Percentiles rank a stretch among this genome's conserved stretches.
phyloP scores from a whole-genome alignment of 2,113 vertebrate genomes.

The Hippocampus barbouri region DNA sequence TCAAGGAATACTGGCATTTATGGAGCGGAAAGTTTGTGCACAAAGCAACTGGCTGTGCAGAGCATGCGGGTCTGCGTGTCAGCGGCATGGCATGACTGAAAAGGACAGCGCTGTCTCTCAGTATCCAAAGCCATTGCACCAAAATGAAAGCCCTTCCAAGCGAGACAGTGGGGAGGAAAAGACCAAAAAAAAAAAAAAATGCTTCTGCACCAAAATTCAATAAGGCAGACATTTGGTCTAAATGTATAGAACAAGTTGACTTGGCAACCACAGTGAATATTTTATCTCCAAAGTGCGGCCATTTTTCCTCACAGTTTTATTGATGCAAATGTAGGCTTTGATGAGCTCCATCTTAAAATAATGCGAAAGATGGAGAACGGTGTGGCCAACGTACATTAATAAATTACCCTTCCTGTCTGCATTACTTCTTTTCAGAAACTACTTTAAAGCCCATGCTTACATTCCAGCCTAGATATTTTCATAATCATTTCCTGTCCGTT shows the following conservation, averaged over 20 bases:
- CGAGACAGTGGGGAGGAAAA: slow-evolving; percentile 47
- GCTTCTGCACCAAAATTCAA: slow-evolving; percentile 29
- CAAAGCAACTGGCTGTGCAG: slow-evolving; percentile 19
- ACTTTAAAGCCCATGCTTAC: slow-evolving; percentile 29
- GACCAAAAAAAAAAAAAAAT: slow-evolving; percentile 9
- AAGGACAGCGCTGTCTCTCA: slow-evolving; percentile 64
- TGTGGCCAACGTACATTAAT: slow-evolving; percentile 60
- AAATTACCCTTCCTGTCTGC: slow-evolving; percentile 54
- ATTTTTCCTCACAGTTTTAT: slow-evolving; percentile 50
- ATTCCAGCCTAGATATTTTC: slow-evolving; percentile 47
- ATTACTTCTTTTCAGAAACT: slow-evolving; percentile 51
- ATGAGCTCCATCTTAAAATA: slow-evolving; percentile 59
- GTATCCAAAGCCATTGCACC: slow-evolving; percentile 59
- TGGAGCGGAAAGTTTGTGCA: slow-evolving; percentile 28
- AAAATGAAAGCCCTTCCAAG: slow-evolving; percentile 52
- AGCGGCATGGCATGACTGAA: slow-evolving; percentile 40
- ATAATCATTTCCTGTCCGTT: slow-evolving; percentile 43
- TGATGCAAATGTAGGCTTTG: slow-evolving; percentile 64
- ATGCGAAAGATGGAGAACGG: slow-evolving; percentile 51
- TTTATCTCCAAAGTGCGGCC: slow-evolving; percentile 58
- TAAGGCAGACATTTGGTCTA: slow-evolving; percentile 44
- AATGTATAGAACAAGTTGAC: slow-evolving; percentile 65
- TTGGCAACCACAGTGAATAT: slow-evolving; percentile 67
- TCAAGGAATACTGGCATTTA: slow-evolving; percentile 28
- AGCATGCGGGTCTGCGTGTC: slow-evolving; percentile 40